These are phyloP conservation scores for Solen grandis DNA, from an alignment of 1,140 invertebrate genomes.

Conservation along the genomic window DNA sequence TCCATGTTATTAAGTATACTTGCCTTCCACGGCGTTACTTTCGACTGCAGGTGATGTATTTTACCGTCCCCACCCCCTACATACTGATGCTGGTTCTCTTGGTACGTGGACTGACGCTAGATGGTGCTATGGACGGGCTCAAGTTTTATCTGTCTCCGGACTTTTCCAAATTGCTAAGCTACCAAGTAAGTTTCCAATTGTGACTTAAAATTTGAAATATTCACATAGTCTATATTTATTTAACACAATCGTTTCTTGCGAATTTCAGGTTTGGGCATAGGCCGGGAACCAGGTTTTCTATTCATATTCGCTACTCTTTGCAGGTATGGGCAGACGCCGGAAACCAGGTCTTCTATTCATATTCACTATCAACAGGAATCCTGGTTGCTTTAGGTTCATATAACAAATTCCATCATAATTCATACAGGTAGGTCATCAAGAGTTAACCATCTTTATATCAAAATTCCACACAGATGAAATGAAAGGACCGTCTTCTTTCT, in stretches of 20 bases:
- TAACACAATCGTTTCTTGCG: neutral
- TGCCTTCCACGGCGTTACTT: no score
- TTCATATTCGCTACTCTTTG: conserved; percentile 87
- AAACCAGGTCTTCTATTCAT: conserved; percentile 89
- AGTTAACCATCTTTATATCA: no score
- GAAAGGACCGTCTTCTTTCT: no score
- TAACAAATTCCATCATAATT: conserved; percentile 90
- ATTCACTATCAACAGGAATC: conserved; percentile 88
- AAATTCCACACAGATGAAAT: no score
- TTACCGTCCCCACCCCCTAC: conserved; percentile 82
- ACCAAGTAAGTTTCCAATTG: conserved; percentile 69
- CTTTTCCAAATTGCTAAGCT: conserved; percentile 82
- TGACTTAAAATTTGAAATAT: no score
- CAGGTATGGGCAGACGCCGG: conserved; percentile 91
- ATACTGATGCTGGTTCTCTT: conserved; percentile 81
- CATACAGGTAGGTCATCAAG: conserved; percentile 87
- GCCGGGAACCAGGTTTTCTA: conserved; percentile 92
- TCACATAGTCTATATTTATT: no score
- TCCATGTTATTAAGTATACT: no score
- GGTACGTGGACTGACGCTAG: conserved; percentile 81
- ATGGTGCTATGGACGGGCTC: conserved; percentile 80
- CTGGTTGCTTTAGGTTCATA: conserved; percentile 91
- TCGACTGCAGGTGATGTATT: conserved; percentile 76
- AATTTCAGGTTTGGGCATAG: conserved; percentile 89
- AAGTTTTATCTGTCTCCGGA: conserved; percentile 92